phyloP scores from a whole-genome alignment of 1,140 invertebrate genomes.

The Diploscapter pachys region DNA sequence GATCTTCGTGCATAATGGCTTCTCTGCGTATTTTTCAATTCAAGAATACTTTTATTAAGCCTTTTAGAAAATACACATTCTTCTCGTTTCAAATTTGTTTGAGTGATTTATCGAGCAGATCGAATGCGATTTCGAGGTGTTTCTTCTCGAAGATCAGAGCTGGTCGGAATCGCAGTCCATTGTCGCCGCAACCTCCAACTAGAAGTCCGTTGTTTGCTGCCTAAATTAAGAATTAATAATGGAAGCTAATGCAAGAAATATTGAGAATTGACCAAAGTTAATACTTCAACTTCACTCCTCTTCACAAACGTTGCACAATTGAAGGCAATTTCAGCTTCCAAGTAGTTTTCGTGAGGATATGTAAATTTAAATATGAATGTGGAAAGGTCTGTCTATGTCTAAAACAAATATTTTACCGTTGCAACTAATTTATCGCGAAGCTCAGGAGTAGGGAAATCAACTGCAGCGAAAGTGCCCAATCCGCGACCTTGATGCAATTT shows the following conservation, averaged over 20 bases:
- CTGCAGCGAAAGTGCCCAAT: slow-evolving; percentile 83
- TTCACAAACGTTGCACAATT: no score
- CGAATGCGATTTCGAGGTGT: slow-evolving; percentile 86
- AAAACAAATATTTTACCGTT: slow-evolving; percentile 5
- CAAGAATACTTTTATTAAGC: no score
- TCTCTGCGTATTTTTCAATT: no score
- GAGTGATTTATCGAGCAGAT: slow-evolving; percentile 71
- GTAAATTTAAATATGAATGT: neutral
- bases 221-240: slow-evolving; percentile 1
- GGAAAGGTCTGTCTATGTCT: no score
- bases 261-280: no score
- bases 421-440: slow-evolving; percentile 75
- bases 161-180: slow-evolving; percentile 79
- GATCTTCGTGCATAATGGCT: no score
- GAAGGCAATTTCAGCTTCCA: no score
- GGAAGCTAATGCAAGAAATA: neutral
- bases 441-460: slow-evolving; percentile 70
- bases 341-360: neutral
- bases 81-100: slow-evolving; percentile 13
- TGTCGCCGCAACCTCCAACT: slow-evolving; percentile 79
- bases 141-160: slow-evolving; percentile 80
- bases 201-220: slow-evolving; percentile 73
- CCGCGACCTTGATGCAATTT: slow-evolving; percentile 65
- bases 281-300: no score
- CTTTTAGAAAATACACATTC: no score